These are phyloP conservation scores for Psylliodes chrysocephalus DNA, from an alignment of 2,888 invertebrate genomes.

Conservation along the genomic window DNA sequence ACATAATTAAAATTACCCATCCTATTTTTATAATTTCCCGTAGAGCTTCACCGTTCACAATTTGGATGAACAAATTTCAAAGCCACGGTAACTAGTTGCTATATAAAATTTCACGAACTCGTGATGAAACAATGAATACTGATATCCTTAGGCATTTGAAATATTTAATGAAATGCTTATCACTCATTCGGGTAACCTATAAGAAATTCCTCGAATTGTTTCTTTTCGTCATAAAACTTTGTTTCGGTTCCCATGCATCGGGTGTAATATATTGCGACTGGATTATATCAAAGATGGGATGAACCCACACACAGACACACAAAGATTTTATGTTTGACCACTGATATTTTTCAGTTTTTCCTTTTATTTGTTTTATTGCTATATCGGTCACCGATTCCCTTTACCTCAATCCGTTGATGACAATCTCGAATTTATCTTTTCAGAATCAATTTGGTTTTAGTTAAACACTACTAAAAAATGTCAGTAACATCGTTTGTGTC, in stretches of 20 bases:
- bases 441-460: background rate
- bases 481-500: background rate
- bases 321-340: conserved; percentile 8
- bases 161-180: conserved; percentile 37
- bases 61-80: conserved; percentile 28
- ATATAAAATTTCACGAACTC: conserved; percentile 34
- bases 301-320: conserved; percentile 15
- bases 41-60: background rate
- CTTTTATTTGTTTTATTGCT: background rate
- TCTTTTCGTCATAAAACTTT: conserved; percentile 34
- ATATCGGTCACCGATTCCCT: background rate
- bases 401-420: background rate
- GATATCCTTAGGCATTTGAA: conserved; percentile 31
- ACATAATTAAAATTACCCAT: too few relatives aligned
- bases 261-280: conserved; percentile 31
- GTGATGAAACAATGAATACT: conserved; percentile 38
- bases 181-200: conserved; percentile 34
- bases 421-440: conserved; percentile 10
- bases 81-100: conserved; percentile 25
- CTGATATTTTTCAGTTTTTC: background rate
- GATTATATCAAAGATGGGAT: conserved; percentile 7
- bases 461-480: background rate
- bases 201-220: conserved; percentile 35
- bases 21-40: background rate
- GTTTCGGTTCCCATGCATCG: conserved; percentile 33